Conservation (phyloP, 1,140 invertebrate species). For the Drosophila oshimai region DNA sequence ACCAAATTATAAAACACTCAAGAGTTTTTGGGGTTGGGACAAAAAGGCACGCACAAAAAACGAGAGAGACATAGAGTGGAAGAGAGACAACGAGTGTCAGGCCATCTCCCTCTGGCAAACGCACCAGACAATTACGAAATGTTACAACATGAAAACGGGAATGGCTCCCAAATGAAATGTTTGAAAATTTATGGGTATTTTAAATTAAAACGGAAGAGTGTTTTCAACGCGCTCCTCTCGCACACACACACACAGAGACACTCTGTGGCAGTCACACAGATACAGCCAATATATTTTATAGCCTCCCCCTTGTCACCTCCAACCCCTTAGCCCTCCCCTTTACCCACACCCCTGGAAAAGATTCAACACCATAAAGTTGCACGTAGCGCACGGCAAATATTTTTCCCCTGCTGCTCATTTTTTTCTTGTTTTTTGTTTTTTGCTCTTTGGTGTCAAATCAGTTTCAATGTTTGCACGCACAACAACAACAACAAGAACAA, state of each 20-base stretch:
- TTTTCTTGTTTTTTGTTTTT: constrained; percentile 1
- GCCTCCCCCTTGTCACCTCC: constrained; percentile 34
- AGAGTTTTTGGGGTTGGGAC: constrained; percentile 9
- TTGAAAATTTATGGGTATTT: constrained; percentile 83
- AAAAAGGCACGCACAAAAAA: not conserved
- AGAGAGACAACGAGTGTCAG: not conserved
- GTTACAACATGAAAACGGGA: constrained; percentile 78
- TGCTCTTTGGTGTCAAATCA: constrained; percentile 69
- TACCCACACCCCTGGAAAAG: constrained; percentile 6
- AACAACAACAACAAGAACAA: constrained; percentile 16
- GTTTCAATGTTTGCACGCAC: constrained; percentile 75
- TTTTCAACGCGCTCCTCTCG: constrained; percentile 64
- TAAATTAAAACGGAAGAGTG: constrained; percentile 83
- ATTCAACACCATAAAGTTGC: constrained; percentile 56
- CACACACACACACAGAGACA: constrained; percentile 12
- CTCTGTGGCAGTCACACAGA: constrained; percentile 21
- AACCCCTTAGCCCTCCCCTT: too few relatives aligned
- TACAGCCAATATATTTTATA: constrained; percentile 80
- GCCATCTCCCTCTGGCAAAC: constrained; percentile 19
- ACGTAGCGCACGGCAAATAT: constrained; percentile 71
- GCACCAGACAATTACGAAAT: constrained; percentile 76
- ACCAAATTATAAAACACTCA: constrained; percentile 63
- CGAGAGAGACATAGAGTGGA: not conserved
- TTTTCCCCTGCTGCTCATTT: constrained; percentile 13
- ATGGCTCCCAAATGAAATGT: constrained; percentile 82